phyloP scores from a whole-genome alignment of 2,888 invertebrate genomes.

The Strigamia crassipes region DNA sequence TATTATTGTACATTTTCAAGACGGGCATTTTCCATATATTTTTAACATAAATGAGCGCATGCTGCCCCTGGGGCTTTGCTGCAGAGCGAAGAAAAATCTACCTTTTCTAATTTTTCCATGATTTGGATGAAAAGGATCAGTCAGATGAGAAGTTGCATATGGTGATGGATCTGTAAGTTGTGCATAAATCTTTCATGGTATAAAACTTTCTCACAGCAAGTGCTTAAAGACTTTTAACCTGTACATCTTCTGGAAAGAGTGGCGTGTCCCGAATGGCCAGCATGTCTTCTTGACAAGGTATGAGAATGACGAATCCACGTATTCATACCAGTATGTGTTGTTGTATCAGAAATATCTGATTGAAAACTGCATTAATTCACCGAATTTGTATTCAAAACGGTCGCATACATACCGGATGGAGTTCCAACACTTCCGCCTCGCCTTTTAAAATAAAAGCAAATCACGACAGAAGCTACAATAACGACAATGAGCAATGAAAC shows the following conservation, averaged over 20 bases:
- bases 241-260: background rate
- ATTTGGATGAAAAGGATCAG: background rate
- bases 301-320: constrained; percentile 16
- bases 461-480: constrained; percentile 42
- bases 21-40: too few relatives aligned
- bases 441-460: constrained; percentile 8
- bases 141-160: constrained; percentile 30
- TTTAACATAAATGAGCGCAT: too few relatives aligned
- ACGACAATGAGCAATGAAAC: constrained; percentile 34
- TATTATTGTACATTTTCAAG: too few relatives aligned
- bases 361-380: background rate
- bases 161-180: constrained; percentile 13
- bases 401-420: background rate
- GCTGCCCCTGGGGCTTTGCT: background rate
- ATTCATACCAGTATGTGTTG: background rate
- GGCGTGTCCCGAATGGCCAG: background rate
- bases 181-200: background rate
- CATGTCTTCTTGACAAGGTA: background rate
- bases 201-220: background rate
- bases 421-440: constrained; percentile 39
- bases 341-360: background rate
- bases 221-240: background rate
- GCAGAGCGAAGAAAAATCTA: background rate
- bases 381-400: background rate
- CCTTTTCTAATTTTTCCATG: constrained; percentile 1